Conservation (phyloP, 2,888 invertebrate species). For the Apamea anceps region DNA sequence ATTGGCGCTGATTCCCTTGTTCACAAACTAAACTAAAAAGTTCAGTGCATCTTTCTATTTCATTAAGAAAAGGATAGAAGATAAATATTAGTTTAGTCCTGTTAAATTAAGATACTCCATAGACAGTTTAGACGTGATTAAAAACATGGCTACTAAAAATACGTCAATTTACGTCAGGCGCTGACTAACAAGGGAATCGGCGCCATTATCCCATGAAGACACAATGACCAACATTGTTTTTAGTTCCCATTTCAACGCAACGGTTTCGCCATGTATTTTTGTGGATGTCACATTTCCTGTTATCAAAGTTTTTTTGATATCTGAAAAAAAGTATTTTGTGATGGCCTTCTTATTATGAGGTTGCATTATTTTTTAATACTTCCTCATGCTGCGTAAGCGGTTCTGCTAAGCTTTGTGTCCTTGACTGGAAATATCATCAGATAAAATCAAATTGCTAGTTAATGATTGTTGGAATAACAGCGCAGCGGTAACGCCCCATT, state of each 20-base stretch:
- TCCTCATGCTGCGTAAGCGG: slow-evolving; percentile 21
- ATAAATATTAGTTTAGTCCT: too few species aligned
- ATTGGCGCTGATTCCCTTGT: too few species aligned
- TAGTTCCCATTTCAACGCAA: slow-evolving; percentile 4
- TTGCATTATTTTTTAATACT: slow-evolving; percentile 5
- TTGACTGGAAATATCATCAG: not conserved
- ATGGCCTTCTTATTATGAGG: slow-evolving; percentile 13
- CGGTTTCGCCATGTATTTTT: slow-evolving; percentile 7
- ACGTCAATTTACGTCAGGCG: too few species aligned
- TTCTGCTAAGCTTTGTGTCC: not conserved
- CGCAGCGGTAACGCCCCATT: not conserved
- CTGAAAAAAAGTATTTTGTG: not conserved
- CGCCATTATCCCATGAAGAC: slow-evolving; percentile 38
- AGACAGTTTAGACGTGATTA: too few species aligned
- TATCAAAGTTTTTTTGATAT: not conserved
- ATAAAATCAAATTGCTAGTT: not conserved
- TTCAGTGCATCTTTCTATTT: too few species aligned
- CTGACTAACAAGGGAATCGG: too few species aligned
- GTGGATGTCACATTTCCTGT: slow-evolving; percentile 4
- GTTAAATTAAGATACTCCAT: too few species aligned
- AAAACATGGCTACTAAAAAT: too few species aligned
- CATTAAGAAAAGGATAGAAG: too few species aligned
- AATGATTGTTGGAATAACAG: not conserved
- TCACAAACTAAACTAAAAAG: too few species aligned
- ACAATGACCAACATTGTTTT: slow-evolving; percentile 45